Evolutionary conservation across 2,888 invertebrate species (phyloP), one percentile per base, ranked within the genome.

Genomic region (Phrixothrix hirtus): DNA sequence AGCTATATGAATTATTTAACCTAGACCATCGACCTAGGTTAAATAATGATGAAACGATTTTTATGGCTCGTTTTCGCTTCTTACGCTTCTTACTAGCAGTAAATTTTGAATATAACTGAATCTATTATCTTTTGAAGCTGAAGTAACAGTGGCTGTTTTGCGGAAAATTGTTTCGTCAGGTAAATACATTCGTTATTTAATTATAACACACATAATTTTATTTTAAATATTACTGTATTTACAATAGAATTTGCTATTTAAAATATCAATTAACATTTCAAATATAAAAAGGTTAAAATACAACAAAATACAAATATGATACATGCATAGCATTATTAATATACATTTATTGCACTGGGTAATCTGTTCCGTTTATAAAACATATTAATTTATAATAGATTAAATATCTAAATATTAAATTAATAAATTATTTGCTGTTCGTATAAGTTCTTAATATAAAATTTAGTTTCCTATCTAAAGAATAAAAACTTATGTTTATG

Each of bases 231-330:
- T 57, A 58, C 60, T 61, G 13, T 51, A 51, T 51, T 53, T 63
- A 63, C 63, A 63, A 62, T 63, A 62, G 56, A 62, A 63, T 59
- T 58, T 51, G 58, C 61, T 59, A 59, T 63, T 51, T 60, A 53
- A 60, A 58, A 55, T 60, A 60, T 58, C 46, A 52, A 51, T 53
- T 50, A 59, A 56, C 58, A 49, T 44, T 38, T 58, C 42, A 50
- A 52, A 30, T 50, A 53, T 48, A 54, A 54, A 58, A 57, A 56
- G 46, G 50, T 26, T 44, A 38, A 21, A 21, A 7, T 21, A 21
- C 7, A 21, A 29, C 36, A 45, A 27, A 38, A 29, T 13, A 35
- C 26, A 27, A 50, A 35, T 37, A 42, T 34, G 41, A 41, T 51
- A 45, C 27, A 26, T 37, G 26, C 47, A 47, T 32, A 31, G 27